Conservation (phyloP, 2,797 vertebrate species). For the Gallirallus australis region DNA sequence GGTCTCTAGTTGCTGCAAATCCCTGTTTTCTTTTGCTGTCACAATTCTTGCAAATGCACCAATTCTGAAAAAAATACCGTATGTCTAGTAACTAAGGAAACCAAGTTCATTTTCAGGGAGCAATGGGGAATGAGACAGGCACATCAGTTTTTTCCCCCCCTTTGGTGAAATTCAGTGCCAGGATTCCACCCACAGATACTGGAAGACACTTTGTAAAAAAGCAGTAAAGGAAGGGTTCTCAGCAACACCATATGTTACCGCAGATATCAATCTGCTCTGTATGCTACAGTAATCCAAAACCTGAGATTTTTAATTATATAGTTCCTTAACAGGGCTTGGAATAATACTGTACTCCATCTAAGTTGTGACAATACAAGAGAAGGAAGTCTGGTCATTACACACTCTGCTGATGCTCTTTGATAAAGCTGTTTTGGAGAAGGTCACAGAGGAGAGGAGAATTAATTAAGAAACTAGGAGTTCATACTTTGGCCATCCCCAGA, state of each 20-base stretch:
- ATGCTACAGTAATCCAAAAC: not conserved
- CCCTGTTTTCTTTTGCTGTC: conserved; percentile 52
- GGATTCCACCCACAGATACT: conserved; percentile 6
- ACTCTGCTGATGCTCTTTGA: conserved; percentile 8
- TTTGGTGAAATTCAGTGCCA: not conserved
- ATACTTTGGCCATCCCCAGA: not conserved
- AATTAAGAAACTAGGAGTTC: conserved; percentile 4
- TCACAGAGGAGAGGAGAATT: not conserved
- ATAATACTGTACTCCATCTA: not conserved
- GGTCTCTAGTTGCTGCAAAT: conserved; percentile 59
- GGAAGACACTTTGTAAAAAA: not conserved
- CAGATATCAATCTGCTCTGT: not conserved
- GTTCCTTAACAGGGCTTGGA: not conserved
- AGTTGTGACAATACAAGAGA: not conserved
- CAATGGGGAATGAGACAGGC: conserved; percentile 34
- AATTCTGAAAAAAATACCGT: conserved; percentile 51
- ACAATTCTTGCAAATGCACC: conserved; percentile 67
- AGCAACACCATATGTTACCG: not conserved
- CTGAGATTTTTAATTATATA: not conserved
- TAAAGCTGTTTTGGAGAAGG: conserved; percentile 28
- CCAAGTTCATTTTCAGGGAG: conserved; percentile 64
- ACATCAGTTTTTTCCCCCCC: not conserved
- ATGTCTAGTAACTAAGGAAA: conserved; percentile 76
- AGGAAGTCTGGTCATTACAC: not conserved
- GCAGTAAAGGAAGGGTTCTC: not conserved